phyloP scores from a whole-genome alignment of 1,140 invertebrate species.

The Heliconius himera region DNA sequence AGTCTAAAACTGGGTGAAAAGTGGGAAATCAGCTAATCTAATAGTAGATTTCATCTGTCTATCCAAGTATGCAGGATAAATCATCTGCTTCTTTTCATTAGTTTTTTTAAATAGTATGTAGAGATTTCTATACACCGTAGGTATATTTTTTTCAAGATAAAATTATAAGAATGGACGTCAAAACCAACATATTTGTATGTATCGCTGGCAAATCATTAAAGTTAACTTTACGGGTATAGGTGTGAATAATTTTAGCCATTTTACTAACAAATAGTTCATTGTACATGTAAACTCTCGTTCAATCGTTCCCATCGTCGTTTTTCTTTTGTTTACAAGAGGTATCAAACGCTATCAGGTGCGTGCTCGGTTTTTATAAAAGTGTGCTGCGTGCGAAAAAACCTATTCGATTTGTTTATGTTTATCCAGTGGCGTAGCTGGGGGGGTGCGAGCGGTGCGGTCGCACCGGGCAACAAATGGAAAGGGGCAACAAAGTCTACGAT shows the following conservation, averaged over 20 bases:
- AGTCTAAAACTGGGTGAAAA: no score
- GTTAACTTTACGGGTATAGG: conserved; percentile 13
- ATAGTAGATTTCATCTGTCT: no score
- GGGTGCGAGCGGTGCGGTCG: no score
- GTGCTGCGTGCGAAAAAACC: conserved; percentile 31
- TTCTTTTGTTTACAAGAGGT: conserved; percentile 38
- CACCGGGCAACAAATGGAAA: no score
- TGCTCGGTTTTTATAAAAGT: conserved; percentile 36
- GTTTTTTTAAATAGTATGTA: no score
- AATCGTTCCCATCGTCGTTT: conserved; percentile 33
- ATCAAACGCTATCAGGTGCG: conserved; percentile 37
- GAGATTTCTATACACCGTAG: no score
- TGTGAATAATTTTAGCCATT: conserved; percentile 28
- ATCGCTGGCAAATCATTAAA: conserved; percentile 27
- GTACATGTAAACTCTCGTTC: conserved; percentile 31
- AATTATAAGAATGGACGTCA: neutral
- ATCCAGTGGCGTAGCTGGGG: no score
- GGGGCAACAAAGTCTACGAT: no score
- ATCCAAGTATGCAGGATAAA: no score
- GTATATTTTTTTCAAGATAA: neutral
- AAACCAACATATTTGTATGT: conserved; percentile 14
- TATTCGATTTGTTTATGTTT: conserved; percentile 28
- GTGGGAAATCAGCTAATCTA: no score
- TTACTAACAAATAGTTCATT: conserved; percentile 33
- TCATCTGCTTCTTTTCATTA: no score